phyloP scores from a whole-genome alignment of 2,113 vertebrate genomes.

The Ursus arctos region DNA sequence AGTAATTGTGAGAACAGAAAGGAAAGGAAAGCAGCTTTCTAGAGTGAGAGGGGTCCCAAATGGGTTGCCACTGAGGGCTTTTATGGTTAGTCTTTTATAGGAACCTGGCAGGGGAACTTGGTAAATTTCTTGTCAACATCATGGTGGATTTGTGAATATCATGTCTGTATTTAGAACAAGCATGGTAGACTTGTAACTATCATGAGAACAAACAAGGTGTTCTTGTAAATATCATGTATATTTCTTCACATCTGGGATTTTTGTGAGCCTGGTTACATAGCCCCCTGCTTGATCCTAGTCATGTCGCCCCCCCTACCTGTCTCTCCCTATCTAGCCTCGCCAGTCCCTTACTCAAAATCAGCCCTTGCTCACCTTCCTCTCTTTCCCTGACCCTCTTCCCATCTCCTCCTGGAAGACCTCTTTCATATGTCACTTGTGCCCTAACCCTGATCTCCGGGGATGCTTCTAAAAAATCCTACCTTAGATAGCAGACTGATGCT shows the following conservation, averaged over 20 bases:
- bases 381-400: background rate
- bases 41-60: background rate
- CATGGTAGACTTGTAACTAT: background rate
- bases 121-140: background rate
- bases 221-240: background rate
- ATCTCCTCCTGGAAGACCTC: background rate
- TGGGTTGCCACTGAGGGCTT: background rate
- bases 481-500: background rate
- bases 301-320: background rate
- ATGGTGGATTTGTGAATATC: background rate
- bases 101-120: background rate
- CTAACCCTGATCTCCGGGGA: background rate
- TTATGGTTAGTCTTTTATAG: background rate
- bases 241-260: background rate
- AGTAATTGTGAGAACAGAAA: background rate
- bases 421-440: accelerated
- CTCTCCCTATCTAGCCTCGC: background rate
- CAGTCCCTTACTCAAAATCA: background rate
- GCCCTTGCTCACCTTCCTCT: accelerated
- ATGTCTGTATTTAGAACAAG: background rate
- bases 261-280: background rate
- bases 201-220: background rate
- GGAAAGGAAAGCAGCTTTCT: background rate
- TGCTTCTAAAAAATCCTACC: background rate
- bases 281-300: background rate